Base-by-base conservation (phyloP, 2,888 invertebrate genomes). In the Cyaniris semiargus region DNA sequence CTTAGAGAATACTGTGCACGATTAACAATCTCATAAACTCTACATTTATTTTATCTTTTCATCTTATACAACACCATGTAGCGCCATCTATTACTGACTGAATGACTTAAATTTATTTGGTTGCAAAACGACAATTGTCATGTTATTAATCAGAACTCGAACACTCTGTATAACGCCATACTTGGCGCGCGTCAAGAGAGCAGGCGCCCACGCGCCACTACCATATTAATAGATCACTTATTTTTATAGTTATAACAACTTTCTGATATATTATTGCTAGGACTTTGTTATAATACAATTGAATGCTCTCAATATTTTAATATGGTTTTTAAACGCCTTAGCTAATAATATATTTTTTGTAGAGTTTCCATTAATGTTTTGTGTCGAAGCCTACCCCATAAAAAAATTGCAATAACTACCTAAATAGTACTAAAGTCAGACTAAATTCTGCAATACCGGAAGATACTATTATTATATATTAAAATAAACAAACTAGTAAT, bases 151-250 rank as follows among this genome's bases (percentile, higher is more conserved):
- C 38, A 56, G 70, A 75, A 75, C 76, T 72, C 77, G 70, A 78
- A 72, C 80, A 80, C 77, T 60, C 78, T 80, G 80, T 81, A 80
- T 80, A 81, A 78, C 79, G 78, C 84, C 82, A 48, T 83, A 82
- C 81, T 83, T 80, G 83, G 84, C 70, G 74, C 34, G 76, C 70
- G 60, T 81, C 80, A 83, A 82, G 81, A 81, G 79, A 81, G 81
- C 80, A 81, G 80, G 76, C 80, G 81, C 82, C 83, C 80, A 83
- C 83, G 82, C 82, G 75, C 71, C 79, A 76, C 75, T 79, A 79
- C 81, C 79, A 80, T 79, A 81, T 81, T 79, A 77, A 81, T 80
- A 79, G 78, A 79, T 78, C 70, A 76, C 76, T 81, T 80, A 80
- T 81, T 78, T 77, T 70, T 60, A 72, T 70, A 76, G 72, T 71